Percentiles rank a stretch among this genome's conserved stretches.
phyloP scores from a whole-genome alignment of 2,888 invertebrate species.

The Pocota personata region DNA sequence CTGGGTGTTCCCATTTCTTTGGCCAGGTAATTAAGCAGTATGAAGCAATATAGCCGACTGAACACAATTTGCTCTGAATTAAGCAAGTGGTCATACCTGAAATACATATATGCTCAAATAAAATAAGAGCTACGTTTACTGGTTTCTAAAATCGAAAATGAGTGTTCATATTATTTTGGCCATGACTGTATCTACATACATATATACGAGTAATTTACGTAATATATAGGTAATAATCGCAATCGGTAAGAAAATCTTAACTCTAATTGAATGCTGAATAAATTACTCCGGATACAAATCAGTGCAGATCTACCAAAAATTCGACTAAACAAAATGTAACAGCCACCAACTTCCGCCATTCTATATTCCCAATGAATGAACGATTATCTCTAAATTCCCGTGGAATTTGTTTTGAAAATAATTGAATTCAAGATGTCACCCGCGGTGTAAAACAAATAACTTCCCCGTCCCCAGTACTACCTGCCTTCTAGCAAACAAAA shows the following conservation, averaged over 20 bases:
- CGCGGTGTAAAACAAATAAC: slow-evolving; percentile 36
- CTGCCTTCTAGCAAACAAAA: not conserved
- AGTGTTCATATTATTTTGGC: too few species aligned
- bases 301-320: not conserved
- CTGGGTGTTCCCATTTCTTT: too few species aligned
- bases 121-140: too few species aligned
- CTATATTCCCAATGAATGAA: not conserved
- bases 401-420: slow-evolving; percentile 3
- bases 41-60: too few species aligned
- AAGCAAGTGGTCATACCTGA: too few species aligned
- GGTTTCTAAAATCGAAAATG: too few species aligned
- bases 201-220: too few species aligned
- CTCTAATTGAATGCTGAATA: not conserved
- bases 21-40: too few species aligned
- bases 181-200: too few species aligned
- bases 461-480: not conserved
- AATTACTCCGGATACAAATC: not conserved
- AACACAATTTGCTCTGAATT: too few species aligned
- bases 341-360: not conserved
- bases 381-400: not conserved
- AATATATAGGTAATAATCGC: too few species aligned
- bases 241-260: not conserved
- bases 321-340: not conserved
- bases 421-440: slow-evolving; percentile 40
- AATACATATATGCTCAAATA: too few species aligned